Base-by-base conservation (phyloP, 1,140 invertebrate genomes). In the Cherax destructor region DNA sequence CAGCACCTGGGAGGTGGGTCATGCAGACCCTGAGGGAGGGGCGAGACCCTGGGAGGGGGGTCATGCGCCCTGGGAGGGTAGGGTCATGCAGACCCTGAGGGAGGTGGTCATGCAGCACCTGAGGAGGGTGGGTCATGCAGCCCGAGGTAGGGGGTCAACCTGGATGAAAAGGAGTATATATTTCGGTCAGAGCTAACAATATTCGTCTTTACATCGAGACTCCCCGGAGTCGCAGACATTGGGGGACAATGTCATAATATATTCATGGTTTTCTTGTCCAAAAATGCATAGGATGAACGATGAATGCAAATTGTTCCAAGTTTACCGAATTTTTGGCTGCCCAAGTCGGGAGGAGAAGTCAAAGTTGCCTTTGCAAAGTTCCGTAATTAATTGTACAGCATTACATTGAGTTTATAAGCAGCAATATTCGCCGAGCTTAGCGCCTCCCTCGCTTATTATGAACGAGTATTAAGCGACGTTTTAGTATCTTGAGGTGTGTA, bases 301-400 rank as follows among this genome's bases (percentile, higher is more conserved):
- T 74, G 69, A 74, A 74, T 74, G 24, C 69, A 74, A 24, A 74
- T 74, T 74, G 69, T 74, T n/a, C 9, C 16, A 74, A 74, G 16
- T 30, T 74, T 5, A 74, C 11, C n/a, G 24, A n/a, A 74, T 30
- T 74, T 74, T 74, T 30, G 69, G 69, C 16, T 30, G 7, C 30
- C 4, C 24, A 74, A 74, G 7, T 74, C 69, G 7, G 11, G 69
- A 30, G 4, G 30, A 74, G 69, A 74, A n/a, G n/a, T 74, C 24
- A 74, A 30, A 74, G 24, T 74, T 74, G n/a, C 9, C 69, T 74
- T 30, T 74, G 30, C 16, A 65, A 74, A 30, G 21, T 74, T 74
- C n/a, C 24, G 11, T 74, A 74, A 30, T 74, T 74, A 74, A 24
- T 74, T 74, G 69, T 30, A 74, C 7, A 74, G 21, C 69, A 74